These are phyloP conservation scores for Cryptosula pallasiana DNA, from an alignment of 2,888 invertebrate species.

Conservation along the genomic window DNA sequence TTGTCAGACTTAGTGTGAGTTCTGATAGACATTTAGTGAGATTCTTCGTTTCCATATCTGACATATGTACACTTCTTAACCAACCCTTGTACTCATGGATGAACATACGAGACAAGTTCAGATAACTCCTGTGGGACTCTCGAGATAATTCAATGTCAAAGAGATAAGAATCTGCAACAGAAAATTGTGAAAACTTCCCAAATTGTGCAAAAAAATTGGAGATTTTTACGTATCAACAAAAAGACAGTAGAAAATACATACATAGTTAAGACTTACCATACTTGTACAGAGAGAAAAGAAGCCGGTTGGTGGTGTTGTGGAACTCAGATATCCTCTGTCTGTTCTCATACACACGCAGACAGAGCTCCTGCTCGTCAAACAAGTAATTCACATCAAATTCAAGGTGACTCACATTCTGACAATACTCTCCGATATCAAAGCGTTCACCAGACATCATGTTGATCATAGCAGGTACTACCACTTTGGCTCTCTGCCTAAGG, in stretches of 20 bases:
- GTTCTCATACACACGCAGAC: not conserved
- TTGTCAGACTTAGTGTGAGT: too few relatives aligned
- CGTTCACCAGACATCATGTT: not conserved
- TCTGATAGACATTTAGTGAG: too few relatives aligned
- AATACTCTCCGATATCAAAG: not conserved
- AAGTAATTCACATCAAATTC: not conserved
- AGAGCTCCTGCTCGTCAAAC: not conserved
- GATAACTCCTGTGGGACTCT: not conserved
- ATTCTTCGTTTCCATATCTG: too few relatives aligned
- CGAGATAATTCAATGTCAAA: not conserved
- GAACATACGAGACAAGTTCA: not conserved
- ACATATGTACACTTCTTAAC: not conserved
- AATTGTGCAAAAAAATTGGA: too few relatives aligned
- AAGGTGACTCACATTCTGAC: not conserved
- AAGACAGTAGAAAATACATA: too few relatives aligned
- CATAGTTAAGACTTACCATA: too few relatives aligned
- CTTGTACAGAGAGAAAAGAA: not conserved
- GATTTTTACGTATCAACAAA: too few relatives aligned
- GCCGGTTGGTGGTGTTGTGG: not conserved
- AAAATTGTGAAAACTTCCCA: too few relatives aligned
- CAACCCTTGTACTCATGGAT: not conserved
- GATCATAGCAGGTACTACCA: not conserved
- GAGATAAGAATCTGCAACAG: not conserved
- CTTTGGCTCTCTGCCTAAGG: not conserved
- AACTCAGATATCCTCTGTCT: not conserved